Base-by-base conservation (phyloP, 1,140 invertebrate genomes). In the Gonatopus flavifemur region DNA sequence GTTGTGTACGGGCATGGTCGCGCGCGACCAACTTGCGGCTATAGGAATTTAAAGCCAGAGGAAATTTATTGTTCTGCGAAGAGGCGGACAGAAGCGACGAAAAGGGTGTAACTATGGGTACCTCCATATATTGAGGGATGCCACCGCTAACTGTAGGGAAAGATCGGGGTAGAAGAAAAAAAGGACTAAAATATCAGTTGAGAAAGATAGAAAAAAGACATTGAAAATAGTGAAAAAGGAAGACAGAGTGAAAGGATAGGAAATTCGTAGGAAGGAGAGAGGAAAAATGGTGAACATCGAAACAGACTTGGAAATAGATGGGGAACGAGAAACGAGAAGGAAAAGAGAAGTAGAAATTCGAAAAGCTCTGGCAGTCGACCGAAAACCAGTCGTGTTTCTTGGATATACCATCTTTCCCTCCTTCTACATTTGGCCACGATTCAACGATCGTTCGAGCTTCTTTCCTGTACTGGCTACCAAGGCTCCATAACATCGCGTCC, bases 11-110 rank as follows among this genome's bases (percentile, higher is more conserved):
- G 18, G 40, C 42, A 52, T 35, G 48, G 47, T 45, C 44, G 44
- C 38, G 53, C n/a, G n/a, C n/a, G n/a, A n/a, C n/a, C n/a, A n/a
- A n/a, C n/a, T n/a, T n/a, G n/a, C 44, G 16, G 37, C 49, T 28
- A 41, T 35, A 21, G 35, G 52, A 53, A 64, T 64, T 64, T 64
- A 63, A 59, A 62, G 50, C 57, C 43, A 41, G n/a, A n/a, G 52
- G 19, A 63, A 63, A 63, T 64, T 59, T 64, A 64, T 64, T 33
- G 56, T 59, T 46, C n/a, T 49, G 55, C 47, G 49, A 61, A 37
- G 21, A 54, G 51, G 52, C 45, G 55, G 55, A 55, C 55, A 52
- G 50, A 49, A 57, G 48, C 50, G 55, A 51, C 54, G 49, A 60
- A 57, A 56, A 47, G 48, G 55, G 62, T 44, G 50, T 57, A 44